Evolutionary conservation across 2,888 invertebrate species (phyloP), one percentile per base, ranked within the genome.

Genomic region (Boloria euphrosyne): DNA sequence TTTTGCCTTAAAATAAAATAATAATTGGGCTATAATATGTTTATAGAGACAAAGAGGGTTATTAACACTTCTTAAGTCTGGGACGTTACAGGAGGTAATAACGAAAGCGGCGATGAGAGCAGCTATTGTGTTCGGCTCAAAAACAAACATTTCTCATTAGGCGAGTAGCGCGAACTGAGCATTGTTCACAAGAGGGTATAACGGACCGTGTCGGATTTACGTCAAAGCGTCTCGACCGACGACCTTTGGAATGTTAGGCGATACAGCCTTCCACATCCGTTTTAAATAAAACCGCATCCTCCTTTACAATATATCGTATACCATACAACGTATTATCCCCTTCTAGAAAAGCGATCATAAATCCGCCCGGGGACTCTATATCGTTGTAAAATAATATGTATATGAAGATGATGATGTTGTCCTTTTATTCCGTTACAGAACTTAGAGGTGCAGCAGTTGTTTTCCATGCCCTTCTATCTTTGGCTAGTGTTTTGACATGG

Each of bases 121-220:
- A 80, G 78, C 86, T 80, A 90, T 90, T 90, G 90, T 88, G 81
- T 81, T 73, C 80, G 79, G 80, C 78, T 85, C 81, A 86, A 90
- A 83, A 90, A 89, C 90, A 90, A 91, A 90, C 89, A 90, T 88
- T 91, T 90, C 87, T 89, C 90, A 90, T 89, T 89, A 90, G 84
- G 79, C 83, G 86, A 86, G 86, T 85, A 85, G 84, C 85, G 83
- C 81, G 85, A 87, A 87, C 82, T 82, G 75, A 74, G 81, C 81
- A 90, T 91, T 91, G 91, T 91, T 89, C 85, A 86, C 79, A 65
- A 78, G 85, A 85, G 85, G 87, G 86, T 84, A 90, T 90, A 90
- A 90, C 89, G 91, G 90, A 82, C 83, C 83, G 85, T 84, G 86
- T 86, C 86, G 85, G 86, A 84, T 89, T 88, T 84, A 85, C 88